A percentile compares a stretch with the other conserved stretches of the same genome.
Conservation (phyloP, 2,113 vertebrate genomes). For the Tauraco erythrolophus region DNA sequence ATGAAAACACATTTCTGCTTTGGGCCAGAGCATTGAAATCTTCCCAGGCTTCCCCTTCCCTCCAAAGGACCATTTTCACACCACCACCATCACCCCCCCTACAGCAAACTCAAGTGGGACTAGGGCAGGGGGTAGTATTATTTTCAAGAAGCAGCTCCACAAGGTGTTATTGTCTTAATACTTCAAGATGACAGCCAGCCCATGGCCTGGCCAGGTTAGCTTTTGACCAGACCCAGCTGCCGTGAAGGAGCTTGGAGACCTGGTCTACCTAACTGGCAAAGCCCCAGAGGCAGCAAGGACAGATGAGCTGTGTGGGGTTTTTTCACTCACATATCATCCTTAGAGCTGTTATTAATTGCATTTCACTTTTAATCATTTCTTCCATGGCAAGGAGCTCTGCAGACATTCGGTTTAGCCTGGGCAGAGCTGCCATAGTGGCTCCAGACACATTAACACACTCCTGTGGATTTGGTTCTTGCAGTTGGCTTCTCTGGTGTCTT, state of each 20-base stretch:
- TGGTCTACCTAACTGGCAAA: neutral
- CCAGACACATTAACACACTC: neutral
- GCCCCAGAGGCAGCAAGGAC: neutral
- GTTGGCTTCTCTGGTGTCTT: neutral
- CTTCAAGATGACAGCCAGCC: neutral
- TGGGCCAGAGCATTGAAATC: slow-evolving; percentile 15
- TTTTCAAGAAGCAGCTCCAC: neutral
- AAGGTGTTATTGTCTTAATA: neutral
- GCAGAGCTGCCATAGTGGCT: neutral
- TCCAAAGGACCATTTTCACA: slow-evolving; percentile 14
- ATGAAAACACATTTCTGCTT: slow-evolving; percentile 51
- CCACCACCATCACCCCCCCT: neutral
- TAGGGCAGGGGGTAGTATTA: neutral
- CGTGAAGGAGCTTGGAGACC: rapidly evolving
- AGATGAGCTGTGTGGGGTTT: neutral
- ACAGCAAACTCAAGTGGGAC: neutral
- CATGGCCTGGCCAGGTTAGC: neutral
- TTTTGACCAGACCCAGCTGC: neutral
- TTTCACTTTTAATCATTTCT: neutral
- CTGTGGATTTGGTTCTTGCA: neutral
- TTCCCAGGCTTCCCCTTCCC: slow-evolving; percentile 14
- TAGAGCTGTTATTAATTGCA: neutral
- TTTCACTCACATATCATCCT: neutral
- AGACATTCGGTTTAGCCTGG: neutral
- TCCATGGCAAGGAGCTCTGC: neutral